Percentiles rank a stretch among this genome's conserved stretches.
phyloP scores from a whole-genome alignment of 37 sponge, comb jelly and placozoan genomes.

The Eunapius fragilis region DNA sequence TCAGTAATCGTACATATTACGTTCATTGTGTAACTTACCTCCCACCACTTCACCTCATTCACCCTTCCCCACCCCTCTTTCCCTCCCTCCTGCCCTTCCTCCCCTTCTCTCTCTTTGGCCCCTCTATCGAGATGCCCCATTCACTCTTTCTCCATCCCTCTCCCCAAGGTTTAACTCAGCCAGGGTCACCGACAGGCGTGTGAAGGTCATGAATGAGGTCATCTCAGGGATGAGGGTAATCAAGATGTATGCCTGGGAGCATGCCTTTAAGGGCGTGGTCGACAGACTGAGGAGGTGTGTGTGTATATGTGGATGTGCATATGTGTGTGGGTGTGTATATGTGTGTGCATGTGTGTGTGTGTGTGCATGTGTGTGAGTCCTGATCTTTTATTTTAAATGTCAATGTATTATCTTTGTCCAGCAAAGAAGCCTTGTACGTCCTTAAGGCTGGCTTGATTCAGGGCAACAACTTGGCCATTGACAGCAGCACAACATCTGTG shows the following conservation, averaged over 20 bases:
- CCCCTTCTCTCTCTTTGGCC: neutral
- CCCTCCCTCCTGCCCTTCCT: neutral
- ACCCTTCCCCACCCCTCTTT: neutral
- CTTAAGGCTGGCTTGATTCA: slow-evolving; percentile 31
- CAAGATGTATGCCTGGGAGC: slow-evolving; percentile 94
- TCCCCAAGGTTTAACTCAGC: slow-evolving; percentile 62
- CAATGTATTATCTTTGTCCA: neutral
- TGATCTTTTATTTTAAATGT: too few relatives aligned
- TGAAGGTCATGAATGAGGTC: slow-evolving; percentile 80
- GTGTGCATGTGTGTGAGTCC: too few relatives aligned
- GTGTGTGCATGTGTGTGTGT: too few relatives aligned
- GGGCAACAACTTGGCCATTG: slow-evolving; percentile 5
- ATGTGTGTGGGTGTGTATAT: neutral
- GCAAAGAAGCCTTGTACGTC: slow-evolving; percentile 14
- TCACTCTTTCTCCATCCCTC: neutral
- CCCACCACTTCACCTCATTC: neutral
- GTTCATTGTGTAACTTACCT: neutral
- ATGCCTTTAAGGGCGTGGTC: slow-evolving; percentile 63
- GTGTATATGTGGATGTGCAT: neutral
- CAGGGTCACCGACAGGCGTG: slow-evolving; percentile 64
- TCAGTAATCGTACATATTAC: neutral
- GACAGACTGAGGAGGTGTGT: slow-evolving; percentile 63
- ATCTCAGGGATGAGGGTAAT: slow-evolving; percentile 86
- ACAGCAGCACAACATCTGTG: neutral
- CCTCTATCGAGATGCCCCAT: neutral